These are phyloP conservation scores for Allolobophora icterica DNA, from an alignment of 2,888 invertebrate genomes.

Conservation along the genomic window DNA sequence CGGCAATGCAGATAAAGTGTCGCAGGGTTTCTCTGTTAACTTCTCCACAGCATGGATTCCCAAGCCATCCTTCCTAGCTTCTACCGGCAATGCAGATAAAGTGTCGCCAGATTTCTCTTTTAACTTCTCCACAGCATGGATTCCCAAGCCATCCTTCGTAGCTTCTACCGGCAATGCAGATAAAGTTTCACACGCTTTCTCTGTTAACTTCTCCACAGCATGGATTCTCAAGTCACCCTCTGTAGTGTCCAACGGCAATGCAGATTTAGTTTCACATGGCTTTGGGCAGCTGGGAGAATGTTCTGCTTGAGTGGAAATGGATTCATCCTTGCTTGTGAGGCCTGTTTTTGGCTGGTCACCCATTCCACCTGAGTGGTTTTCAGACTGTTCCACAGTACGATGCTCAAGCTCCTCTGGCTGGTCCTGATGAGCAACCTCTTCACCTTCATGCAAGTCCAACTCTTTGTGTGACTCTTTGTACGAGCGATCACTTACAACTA, in stretches of 20 bases:
- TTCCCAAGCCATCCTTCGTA: no score
- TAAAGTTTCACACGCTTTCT: no score
- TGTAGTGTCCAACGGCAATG: background rate
- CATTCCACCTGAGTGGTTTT: background rate
- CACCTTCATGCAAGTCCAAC: constrained; percentile 17
- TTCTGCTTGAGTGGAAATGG: background rate
- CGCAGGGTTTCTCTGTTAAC: no score
- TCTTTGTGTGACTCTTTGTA: background rate
- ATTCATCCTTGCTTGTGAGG: background rate
- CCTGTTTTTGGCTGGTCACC: background rate
- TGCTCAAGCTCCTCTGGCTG: background rate
- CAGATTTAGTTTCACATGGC: background rate
- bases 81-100: no score
- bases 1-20: no score
- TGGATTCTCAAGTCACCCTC: background rate
- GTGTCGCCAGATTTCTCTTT: no score
- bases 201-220: no score
- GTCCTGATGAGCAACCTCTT: background rate
- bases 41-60: no score
- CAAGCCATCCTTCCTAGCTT: no score
- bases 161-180: no score
- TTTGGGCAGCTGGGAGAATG: background rate
- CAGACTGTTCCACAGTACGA: background rate
- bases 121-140: no score
- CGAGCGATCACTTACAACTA: background rate